Evolutionary conservation across 35 echinoderm and acorn worm genomes (phyloP).

Genomic region (Apostichopus japonicus): DNA sequence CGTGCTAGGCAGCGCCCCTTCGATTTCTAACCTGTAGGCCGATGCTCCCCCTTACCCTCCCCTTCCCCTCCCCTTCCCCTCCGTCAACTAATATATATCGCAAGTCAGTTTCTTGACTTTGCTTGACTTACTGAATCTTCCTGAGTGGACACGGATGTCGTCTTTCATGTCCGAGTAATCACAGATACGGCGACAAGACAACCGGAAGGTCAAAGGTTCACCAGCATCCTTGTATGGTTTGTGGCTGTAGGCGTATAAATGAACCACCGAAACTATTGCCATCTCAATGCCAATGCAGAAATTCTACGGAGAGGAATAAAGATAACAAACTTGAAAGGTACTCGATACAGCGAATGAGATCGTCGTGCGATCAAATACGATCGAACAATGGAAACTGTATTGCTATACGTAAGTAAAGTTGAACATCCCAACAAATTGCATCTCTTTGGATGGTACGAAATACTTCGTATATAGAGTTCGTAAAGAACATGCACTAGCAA

Average conservation of each 20-base stretch:
- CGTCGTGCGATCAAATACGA: too few relatives aligned
- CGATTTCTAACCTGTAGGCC: too few relatives aligned
- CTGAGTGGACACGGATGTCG: not conserved
- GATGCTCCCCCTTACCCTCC: not conserved
- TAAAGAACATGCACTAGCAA: too few relatives aligned
- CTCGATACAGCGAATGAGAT: too few relatives aligned
- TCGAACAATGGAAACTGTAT: too few relatives aligned
- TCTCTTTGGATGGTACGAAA: too few relatives aligned
- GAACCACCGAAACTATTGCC: constrained; percentile 47
- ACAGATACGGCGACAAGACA: constrained; percentile 23
- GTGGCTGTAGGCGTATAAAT: constrained; percentile 61
- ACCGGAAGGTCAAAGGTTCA: constrained; percentile 21
- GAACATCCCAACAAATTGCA: too few relatives aligned
- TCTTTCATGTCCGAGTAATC: constrained; percentile 41
- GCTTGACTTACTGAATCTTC: constrained; percentile 16
- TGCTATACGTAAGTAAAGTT: too few relatives aligned
- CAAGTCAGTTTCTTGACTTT: not conserved
- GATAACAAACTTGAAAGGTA: too few relatives aligned
- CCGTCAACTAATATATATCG: not conserved
- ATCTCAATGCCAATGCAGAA: constrained; percentile 56
- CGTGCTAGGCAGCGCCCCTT: too few relatives aligned
- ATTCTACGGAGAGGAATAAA: constrained; percentile 14
- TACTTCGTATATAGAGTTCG: too few relatives aligned
- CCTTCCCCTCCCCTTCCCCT: not conserved
- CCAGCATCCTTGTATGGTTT: constrained; percentile 41